A percentile compares a stretch with the other conserved stretches of the same genome.
These are phyloP conservation scores for Thunnus thynnus DNA, from an alignment of 2,113 vertebrate species.

Conservation along the genomic window DNA sequence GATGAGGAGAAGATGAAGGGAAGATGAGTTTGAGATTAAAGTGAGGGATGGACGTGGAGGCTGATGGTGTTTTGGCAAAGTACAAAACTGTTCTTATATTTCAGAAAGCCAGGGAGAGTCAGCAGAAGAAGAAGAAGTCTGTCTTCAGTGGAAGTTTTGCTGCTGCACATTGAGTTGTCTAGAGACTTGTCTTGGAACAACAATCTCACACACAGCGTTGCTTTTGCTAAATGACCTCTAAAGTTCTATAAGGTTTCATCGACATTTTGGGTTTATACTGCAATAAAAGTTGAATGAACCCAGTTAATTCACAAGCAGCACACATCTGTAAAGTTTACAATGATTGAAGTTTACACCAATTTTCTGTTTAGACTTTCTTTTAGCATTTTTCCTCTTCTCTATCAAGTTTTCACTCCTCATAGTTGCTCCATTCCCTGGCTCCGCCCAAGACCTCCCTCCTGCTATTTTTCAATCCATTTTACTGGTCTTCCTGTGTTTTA, in stretches of 20 bases:
- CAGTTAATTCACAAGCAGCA: neutral
- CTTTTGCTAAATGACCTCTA: neutral
- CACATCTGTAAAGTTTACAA: conserved; percentile 16
- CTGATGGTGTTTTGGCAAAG: conserved; percentile 40
- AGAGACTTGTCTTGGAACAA: neutral
- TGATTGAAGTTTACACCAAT: neutral
- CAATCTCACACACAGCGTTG: neutral
- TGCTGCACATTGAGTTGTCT: neutral
- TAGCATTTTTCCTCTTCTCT: conserved; percentile 23
- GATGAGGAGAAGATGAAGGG: conserved; percentile 61
- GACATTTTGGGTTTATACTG: neutral
- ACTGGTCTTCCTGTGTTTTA: conserved; percentile 79
- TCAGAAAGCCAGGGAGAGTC: neutral
- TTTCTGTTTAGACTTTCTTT: conserved; percentile 13
- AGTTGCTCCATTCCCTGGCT: conserved; percentile 19
- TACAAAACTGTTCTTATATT: conserved; percentile 18
- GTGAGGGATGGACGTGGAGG: conserved; percentile 34
- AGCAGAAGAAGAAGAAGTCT: conserved; percentile 6
- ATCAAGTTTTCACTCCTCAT: conserved; percentile 37
- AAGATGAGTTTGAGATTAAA: conserved; percentile 69
- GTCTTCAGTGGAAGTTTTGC: conserved; percentile 1
- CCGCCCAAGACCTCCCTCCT: conserved; percentile 49
- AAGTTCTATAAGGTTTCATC: neutral
- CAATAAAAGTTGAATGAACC: neutral
- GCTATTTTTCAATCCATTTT: conserved; percentile 71